Percentiles rank a stretch among this genome's conserved stretches.
Conservation (phyloP, 2,113 vertebrate genomes). For the Rhynchomys soricoides region DNA sequence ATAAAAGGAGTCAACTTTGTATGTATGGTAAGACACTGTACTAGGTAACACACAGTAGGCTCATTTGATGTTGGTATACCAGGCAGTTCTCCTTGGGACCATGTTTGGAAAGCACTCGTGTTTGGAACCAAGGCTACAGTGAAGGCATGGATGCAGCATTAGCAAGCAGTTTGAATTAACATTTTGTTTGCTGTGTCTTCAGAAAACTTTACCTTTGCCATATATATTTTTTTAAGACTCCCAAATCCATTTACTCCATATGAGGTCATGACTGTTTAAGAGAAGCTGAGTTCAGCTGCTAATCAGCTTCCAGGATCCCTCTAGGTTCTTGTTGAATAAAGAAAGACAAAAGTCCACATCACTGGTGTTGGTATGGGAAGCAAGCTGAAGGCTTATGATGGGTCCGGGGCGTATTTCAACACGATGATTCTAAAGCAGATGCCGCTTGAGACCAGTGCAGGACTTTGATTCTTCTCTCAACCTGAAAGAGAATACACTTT, state of each 20-base stretch:
- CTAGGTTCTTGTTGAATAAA: constrained; percentile 38
- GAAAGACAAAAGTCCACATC: not conserved
- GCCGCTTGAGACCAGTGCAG: not conserved
- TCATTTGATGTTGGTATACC: too few species aligned
- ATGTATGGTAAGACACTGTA: not conserved
- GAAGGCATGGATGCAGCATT: not conserved
- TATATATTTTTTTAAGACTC: not conserved
- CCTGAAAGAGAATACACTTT: constrained; percentile 63
- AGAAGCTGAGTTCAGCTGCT: not conserved
- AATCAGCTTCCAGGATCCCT: not conserved
- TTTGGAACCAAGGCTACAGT: not conserved
- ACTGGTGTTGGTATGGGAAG: not conserved
- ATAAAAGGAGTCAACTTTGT: not conserved
- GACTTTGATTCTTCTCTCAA: constrained; percentile 23
- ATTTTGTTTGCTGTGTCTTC: not conserved
- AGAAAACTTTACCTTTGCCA: not conserved
- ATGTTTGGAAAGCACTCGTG: too few species aligned
- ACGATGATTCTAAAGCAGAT: constrained; percentile 50
- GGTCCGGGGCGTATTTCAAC: constrained; percentile 26
- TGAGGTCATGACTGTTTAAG: not conserved
- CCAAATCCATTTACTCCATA: not conserved
- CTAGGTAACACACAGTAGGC: too few species aligned
- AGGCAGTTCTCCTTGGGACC: too few species aligned
- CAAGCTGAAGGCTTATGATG: not conserved
- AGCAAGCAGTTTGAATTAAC: not conserved